Conservation (phyloP, 2,113 vertebrate species). For the Gymnobelideus leadbeateri region DNA sequence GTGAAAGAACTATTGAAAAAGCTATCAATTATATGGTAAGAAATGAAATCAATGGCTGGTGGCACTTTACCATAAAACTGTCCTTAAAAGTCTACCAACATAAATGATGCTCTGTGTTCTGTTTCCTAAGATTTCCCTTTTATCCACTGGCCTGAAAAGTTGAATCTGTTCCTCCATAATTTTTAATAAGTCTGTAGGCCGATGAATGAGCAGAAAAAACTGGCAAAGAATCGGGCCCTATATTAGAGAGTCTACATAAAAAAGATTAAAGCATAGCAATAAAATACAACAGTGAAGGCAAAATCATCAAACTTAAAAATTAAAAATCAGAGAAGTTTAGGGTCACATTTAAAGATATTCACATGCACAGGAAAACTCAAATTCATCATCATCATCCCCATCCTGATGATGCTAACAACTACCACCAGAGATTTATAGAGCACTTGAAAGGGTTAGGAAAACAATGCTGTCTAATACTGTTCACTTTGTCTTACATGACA, state of each 20-base stretch:
- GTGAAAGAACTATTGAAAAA: neutral
- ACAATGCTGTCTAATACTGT: accelerated
- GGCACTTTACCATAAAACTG: neutral
- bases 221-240: neutral
- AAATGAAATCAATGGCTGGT: neutral
- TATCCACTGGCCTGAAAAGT: neutral
- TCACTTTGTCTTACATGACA: neutral
- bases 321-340: neutral
- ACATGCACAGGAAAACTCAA: neutral
- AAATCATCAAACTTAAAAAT: neutral
- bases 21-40: neutral
- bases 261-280: neutral
- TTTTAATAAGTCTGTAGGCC: neutral
- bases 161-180: neutral
- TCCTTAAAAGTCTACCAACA: neutral
- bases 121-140: neutral
- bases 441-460: neutral
- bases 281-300: neutral
- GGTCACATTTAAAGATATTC: neutral
- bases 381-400: neutral
- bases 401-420: neutral
- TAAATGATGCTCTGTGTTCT: neutral
- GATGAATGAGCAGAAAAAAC: neutral
- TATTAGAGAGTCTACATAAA: neutral
- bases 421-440: neutral